Percentiles rank a stretch among this genome's conserved stretches.
Conservation (phyloP, 2,797 vertebrate genomes). For the Vireo griseus region DNA sequence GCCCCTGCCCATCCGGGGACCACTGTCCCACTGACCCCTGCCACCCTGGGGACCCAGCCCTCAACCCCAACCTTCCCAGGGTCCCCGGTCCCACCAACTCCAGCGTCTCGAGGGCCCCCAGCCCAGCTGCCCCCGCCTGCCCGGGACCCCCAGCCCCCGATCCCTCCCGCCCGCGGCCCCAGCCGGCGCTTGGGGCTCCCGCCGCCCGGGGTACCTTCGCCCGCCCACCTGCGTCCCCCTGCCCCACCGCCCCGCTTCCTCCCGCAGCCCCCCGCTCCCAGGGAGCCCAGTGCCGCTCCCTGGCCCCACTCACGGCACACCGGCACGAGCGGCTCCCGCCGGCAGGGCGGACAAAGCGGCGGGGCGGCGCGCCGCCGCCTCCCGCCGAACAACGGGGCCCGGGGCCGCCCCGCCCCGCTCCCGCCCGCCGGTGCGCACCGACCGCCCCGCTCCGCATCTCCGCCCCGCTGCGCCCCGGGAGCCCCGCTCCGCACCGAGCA, state of each 20-base stretch:
- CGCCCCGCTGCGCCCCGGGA: neutral
- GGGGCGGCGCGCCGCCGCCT: neutral
- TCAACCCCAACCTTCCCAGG: neutral
- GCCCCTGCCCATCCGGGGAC: neutral
- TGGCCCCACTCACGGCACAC: neutral
- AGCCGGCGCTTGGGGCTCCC: neutral
- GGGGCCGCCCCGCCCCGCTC: slow-evolving; percentile 72
- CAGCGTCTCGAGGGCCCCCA: neutral
- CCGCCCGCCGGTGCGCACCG: neutral
- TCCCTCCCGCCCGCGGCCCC: neutral
- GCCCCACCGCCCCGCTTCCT: slow-evolving; percentile 81
- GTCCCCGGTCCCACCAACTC: neutral
- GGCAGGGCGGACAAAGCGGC: slow-evolving; percentile 22
- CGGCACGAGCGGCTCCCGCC: neutral
- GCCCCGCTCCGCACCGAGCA: neutral
- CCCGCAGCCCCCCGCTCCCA: slow-evolving; percentile 75
- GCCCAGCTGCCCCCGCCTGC: neutral
- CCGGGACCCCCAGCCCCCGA: neutral
- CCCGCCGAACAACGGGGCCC: neutral
- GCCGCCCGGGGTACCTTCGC: slow-evolving; percentile 5
- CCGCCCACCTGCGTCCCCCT: neutral
- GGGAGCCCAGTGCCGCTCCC: too few relatives aligned
- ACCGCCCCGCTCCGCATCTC: neutral
- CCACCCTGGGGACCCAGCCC: neutral
- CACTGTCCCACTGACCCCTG: neutral